Percentiles rank a stretch among this genome's conserved stretches.
phyloP scores from a whole-genome alignment of 92 coral and sea anemone species.

The Phymanthus crucifer region DNA sequence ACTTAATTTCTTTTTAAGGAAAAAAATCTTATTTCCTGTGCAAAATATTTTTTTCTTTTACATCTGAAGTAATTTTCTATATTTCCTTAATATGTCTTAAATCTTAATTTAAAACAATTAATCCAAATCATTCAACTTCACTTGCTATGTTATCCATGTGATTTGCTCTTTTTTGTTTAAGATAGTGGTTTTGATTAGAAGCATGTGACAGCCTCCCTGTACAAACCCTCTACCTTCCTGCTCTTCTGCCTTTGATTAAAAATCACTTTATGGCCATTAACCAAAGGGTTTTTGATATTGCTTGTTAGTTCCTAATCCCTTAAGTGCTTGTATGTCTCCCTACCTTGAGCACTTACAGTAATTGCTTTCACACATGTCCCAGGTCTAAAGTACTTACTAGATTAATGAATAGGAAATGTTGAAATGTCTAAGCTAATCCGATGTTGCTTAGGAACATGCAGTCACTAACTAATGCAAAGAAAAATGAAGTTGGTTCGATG shows the following conservation, averaged over 20 bases:
- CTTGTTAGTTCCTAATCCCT: conserved; percentile 3
- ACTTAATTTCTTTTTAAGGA: not conserved
- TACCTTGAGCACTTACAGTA: conserved; percentile 10
- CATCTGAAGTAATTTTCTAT: not conserved
- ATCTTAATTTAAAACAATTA: not conserved
- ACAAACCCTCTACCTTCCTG: not conserved
- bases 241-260: conserved; percentile 3
- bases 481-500: not conserved
- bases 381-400: conserved; percentile 10
- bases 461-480: not conserved
- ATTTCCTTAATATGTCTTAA: not conserved
- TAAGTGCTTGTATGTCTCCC: conserved; percentile 20
- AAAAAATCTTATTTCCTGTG: not conserved
- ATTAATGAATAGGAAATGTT: conserved; percentile 23
- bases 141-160: not conserved
- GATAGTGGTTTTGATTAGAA: not conserved
- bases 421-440: conserved; percentile 19
- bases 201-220: not conserved
- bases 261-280: conserved; percentile 24
- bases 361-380: conserved; percentile 26
- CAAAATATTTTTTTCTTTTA: not conserved
- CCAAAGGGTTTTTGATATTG: conserved; percentile 4
- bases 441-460: conserved; percentile 6
- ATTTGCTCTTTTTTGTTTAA: conserved; percentile 4
- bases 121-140: not conserved